These are phyloP conservation scores for Chrysomallon squamiferum DNA, from an alignment of 1,140 invertebrate genomes.

Conservation along the genomic window DNA sequence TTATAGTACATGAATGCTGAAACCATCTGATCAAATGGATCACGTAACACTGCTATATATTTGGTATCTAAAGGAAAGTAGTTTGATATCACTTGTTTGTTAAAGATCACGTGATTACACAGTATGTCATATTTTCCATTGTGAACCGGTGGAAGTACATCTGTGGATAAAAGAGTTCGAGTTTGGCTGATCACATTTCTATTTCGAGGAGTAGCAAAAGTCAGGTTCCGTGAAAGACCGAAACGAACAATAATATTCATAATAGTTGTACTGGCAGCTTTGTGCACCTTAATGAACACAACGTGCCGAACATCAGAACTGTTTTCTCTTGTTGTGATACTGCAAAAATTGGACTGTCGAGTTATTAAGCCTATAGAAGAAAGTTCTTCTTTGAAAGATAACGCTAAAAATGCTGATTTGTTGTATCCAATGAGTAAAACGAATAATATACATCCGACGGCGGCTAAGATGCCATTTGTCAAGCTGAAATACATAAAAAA, in stretches of 20 bases:
- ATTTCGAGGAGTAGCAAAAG: slow-evolving; percentile 60
- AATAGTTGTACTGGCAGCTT: slow-evolving; percentile 65
- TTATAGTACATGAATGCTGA: slow-evolving; percentile 37
- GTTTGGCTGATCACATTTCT: slow-evolving; percentile 5
- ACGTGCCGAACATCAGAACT: slow-evolving; percentile 24
- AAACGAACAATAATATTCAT: slow-evolving; percentile 66
- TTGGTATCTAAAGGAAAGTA: slow-evolving; percentile 31
- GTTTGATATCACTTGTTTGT: slow-evolving; percentile 12
- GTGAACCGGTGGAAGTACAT: not conserved
- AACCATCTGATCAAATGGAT: slow-evolving; percentile 32
- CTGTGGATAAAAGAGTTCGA: not conserved
- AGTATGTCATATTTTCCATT: slow-evolving; percentile 21
- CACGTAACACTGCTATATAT: slow-evolving; percentile 36
- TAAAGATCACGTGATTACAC: slow-evolving; percentile 37
- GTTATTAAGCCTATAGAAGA: too few species aligned
- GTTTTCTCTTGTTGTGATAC: too few species aligned
- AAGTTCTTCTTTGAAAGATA: too few species aligned
- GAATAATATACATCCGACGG: too few species aligned
- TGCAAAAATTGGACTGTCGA: too few species aligned
- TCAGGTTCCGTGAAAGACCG: slow-evolving; percentile 65
- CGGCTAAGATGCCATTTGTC: too few species aligned
- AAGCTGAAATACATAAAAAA: too few species aligned
- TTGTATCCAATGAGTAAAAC: too few species aligned
- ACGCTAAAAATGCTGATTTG: too few species aligned
- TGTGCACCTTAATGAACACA: slow-evolving; percentile 57